These are phyloP conservation scores for Bubalus kerabau DNA, from an alignment of 2,113 vertebrate species.

Conservation along the genomic window DNA sequence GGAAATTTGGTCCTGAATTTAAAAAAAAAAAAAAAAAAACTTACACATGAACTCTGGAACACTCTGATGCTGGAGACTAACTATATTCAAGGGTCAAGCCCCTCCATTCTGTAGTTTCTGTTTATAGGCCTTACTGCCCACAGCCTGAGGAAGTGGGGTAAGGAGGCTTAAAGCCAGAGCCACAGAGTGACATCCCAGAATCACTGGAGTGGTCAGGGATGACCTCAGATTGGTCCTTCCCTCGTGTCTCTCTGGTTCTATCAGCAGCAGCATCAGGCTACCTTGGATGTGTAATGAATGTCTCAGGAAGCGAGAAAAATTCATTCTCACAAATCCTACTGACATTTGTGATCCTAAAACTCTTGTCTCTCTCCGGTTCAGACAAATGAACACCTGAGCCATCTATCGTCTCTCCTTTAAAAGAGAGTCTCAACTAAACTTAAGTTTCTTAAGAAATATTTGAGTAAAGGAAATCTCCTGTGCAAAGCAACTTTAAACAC, in stretches of 20 bases:
- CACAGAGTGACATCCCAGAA: not conserved
- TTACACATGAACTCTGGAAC: not conserved
- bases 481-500: not conserved
- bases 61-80: not conserved
- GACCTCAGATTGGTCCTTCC: not conserved
- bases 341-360: not conserved
- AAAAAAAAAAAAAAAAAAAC: not conserved
- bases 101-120: not conserved
- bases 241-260: not conserved
- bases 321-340: not conserved
- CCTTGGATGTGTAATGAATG: not conserved
- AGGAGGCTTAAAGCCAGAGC: not conserved
- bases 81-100: not conserved
- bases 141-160: not conserved
- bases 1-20: not conserved
- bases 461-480: not conserved
- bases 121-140: not conserved
- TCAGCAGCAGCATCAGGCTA: not conserved
- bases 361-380: not conserved
- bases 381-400: not conserved
- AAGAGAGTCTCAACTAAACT: not conserved
- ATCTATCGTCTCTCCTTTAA: not conserved
- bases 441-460: conserved; percentile 14
- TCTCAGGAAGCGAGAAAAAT: not conserved
- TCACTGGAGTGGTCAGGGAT: not conserved